phyloP scores from a whole-genome alignment of 2,888 invertebrate species.

The Tenodera sinensis region DNA sequence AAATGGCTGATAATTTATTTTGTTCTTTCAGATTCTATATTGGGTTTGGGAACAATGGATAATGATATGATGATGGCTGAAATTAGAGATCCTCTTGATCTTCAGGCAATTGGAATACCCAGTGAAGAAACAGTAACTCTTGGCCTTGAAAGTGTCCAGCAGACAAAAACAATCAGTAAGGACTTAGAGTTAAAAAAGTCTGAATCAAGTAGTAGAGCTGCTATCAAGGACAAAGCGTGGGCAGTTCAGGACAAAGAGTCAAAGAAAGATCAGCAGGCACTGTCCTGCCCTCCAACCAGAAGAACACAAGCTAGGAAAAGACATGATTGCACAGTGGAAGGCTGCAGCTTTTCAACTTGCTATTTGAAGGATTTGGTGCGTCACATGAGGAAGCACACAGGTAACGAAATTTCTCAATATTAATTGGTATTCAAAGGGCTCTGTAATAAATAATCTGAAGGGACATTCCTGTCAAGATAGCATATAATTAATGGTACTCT shows the following conservation, averaged over 20 bases:
- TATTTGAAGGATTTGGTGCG: constrained; percentile 41
- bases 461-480: too few relatives aligned
- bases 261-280: background rate
- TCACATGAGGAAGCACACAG: constrained; percentile 48
- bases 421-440: too few relatives aligned
- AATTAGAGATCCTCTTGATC: background rate
- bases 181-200: background rate
- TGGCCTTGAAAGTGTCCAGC: background rate
- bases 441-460: too few relatives aligned
- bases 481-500: too few relatives aligned
- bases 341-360: constrained; percentile 38
- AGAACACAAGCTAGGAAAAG: constrained; percentile 29
- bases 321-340: constrained; percentile 36
- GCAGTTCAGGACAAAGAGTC: background rate
- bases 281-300: background rate
- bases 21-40: background rate
- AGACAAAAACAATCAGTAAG: background rate
- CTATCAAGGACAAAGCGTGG: background rate
- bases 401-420: constrained; percentile 31
- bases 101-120: background rate
- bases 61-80: constrained; percentile 1
- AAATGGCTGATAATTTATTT: background rate
- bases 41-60: background rate
- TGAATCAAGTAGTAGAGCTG: background rate
- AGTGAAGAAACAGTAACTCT: background rate